phyloP scores from a whole-genome alignment of 2,113 vertebrate species.

The Aptenodytes forsteri region DNA sequence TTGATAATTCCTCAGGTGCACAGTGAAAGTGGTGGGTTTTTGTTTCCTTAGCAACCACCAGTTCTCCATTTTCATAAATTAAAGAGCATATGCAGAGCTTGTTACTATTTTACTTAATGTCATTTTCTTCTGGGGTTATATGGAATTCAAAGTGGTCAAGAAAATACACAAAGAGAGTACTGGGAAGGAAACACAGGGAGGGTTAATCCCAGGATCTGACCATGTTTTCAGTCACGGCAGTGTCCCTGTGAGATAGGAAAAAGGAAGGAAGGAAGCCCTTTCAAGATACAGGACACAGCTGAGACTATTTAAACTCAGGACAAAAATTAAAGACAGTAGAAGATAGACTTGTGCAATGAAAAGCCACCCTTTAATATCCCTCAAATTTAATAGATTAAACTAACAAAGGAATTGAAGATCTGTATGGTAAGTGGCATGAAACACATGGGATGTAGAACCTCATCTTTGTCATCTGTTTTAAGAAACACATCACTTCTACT shows the following conservation, averaged over 20 bases:
- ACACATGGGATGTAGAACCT: background rate
- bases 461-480: background rate
- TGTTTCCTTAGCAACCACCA: conserved; percentile 14
- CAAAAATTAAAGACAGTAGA: background rate
- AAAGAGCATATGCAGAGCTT: background rate
- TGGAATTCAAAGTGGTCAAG: background rate
- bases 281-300: background rate
- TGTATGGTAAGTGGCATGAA: background rate
- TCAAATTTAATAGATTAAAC: background rate
- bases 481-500: background rate
- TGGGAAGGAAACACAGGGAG: background rate
- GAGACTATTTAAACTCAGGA: background rate
- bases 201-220: too few relatives aligned
- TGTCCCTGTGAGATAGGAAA: background rate
- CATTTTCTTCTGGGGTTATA: background rate
- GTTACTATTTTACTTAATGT: background rate
- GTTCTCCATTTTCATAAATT: background rate
- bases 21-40: background rate
- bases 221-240: background rate
- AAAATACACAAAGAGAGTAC: background rate
- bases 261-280: background rate
- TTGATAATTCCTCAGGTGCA: background rate
- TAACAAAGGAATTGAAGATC: background rate
- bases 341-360: background rate
- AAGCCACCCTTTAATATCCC: background rate